Conservation (phyloP, 2,888 invertebrate genomes). For the Scrobipalpa atriplicella region DNA sequence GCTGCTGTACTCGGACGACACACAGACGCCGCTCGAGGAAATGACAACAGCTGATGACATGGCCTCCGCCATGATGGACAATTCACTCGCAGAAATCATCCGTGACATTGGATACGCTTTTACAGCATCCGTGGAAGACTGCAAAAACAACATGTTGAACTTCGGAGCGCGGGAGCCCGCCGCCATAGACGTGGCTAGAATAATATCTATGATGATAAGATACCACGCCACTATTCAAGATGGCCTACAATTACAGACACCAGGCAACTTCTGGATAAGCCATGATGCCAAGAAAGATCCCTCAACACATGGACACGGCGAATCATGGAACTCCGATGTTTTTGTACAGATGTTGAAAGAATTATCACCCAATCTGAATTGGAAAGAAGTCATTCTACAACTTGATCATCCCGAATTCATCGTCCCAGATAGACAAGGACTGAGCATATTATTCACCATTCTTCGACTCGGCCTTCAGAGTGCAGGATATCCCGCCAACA, state of each 20-base stretch:
- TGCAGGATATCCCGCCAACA: constrained; percentile 86
- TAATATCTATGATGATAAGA: constrained; percentile 93
- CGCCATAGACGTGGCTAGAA: constrained; percentile 91
- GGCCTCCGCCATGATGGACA: constrained; percentile 86
- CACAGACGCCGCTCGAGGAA: constrained; percentile 84
- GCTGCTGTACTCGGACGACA: constrained; percentile 91
- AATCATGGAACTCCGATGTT: constrained; percentile 96
- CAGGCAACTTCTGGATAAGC: constrained; percentile 85
- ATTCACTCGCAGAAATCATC: constrained; percentile 93
- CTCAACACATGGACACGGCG: constrained; percentile 65
- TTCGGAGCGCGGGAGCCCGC: constrained; percentile 92
- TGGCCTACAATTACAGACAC: constrained; percentile 87
- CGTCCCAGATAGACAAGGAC: constrained; percentile 92
- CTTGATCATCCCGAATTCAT: constrained; percentile 96
- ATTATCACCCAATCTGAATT: constrained; percentile 91
- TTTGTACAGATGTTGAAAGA: constrained; percentile 97
- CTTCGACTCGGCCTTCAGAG: constrained; percentile 91
- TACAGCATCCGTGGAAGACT: constrained; percentile 93
- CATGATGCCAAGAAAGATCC: constrained; percentile 81
- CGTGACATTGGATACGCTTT: constrained; percentile 96
- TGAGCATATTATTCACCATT: constrained; percentile 92
- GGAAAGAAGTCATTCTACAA: constrained; percentile 96
- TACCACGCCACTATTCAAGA: constrained; percentile 86
- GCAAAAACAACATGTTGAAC: constrained; percentile 91
- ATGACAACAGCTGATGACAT: constrained; percentile 85